Conservation (phyloP, 2,888 invertebrate genomes). For the Dryobotodes eremita region DNA sequence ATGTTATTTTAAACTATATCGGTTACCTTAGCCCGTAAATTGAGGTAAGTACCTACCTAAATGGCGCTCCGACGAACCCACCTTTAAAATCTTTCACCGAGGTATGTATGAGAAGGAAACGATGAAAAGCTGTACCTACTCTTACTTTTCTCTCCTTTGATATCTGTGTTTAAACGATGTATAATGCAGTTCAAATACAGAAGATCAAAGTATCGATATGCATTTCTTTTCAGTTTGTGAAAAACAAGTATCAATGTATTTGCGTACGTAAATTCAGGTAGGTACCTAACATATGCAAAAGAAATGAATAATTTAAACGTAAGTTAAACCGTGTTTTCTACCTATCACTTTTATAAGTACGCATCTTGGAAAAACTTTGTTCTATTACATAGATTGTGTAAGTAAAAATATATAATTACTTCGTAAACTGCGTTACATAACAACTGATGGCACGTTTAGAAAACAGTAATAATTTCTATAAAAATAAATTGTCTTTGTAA, state of each 20-base stretch:
- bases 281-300: not conserved
- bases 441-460: conserved; percentile 16
- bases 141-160: not conserved
- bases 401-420: not conserved
- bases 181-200: not conserved
- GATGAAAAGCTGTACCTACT: not conserved
- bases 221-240: not conserved
- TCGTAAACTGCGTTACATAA: not conserved
- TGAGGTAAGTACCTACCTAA: not conserved
- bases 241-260: not conserved
- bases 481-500: conserved; percentile 14
- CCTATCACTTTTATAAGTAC: not conserved
- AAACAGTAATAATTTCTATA: conserved; percentile 25
- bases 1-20: no score
- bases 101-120: not conserved
- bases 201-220: not conserved
- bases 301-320: conserved; percentile 16
- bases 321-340: not conserved
- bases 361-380: not conserved
- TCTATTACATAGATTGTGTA: conserved; percentile 7
- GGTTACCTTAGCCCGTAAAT: no score
- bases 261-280: not conserved
- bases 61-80: not conserved
- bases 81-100: not conserved
- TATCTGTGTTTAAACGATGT: not conserved